These are phyloP conservation scores for Agrotis puta DNA, from an alignment of 2,888 invertebrate species.

Conservation along the genomic window DNA sequence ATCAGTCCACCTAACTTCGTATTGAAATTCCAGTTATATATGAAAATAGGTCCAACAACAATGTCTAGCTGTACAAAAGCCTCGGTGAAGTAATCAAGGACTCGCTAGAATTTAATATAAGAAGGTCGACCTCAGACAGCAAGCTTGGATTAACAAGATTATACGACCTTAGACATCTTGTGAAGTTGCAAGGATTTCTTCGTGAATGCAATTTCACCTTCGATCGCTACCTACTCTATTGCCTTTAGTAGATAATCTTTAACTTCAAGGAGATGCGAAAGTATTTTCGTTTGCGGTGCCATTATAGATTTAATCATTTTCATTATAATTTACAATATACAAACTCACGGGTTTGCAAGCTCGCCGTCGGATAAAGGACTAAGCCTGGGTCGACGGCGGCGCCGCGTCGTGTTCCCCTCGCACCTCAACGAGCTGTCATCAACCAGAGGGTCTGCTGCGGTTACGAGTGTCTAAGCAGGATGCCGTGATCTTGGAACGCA, in stretches of 20 bases:
- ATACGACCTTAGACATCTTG: constrained; percentile 7
- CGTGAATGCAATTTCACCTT: constrained; percentile 30
- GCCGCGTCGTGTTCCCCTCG: too few relatives aligned
- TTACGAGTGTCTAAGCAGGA: too few relatives aligned
- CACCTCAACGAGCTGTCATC: too few relatives aligned
- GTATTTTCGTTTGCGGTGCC: neutral
- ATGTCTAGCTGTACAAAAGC: neutral
- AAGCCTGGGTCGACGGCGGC: too few relatives aligned
- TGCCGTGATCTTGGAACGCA: too few relatives aligned
- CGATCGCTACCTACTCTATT: neutral
- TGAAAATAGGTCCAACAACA: neutral
- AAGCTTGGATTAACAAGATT: constrained; percentile 16
- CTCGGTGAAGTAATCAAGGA: constrained; percentile 19
- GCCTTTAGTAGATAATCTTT: constrained; percentile 8
- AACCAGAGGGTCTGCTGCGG: too few relatives aligned
- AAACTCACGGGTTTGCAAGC: too few relatives aligned
- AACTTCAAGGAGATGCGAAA: constrained; percentile 10
- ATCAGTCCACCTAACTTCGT: neutral
- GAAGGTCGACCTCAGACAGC: neutral
- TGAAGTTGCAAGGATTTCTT: constrained; percentile 26
- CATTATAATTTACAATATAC: too few relatives aligned
- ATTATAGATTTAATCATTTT: neutral
- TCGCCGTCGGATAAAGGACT: too few relatives aligned
- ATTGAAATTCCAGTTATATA: neutral
- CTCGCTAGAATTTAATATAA: constrained; percentile 16